Evolutionary conservation across 1,140 invertebrate species (phyloP).

Genomic region (Brachionus calyciflorus): DNA sequence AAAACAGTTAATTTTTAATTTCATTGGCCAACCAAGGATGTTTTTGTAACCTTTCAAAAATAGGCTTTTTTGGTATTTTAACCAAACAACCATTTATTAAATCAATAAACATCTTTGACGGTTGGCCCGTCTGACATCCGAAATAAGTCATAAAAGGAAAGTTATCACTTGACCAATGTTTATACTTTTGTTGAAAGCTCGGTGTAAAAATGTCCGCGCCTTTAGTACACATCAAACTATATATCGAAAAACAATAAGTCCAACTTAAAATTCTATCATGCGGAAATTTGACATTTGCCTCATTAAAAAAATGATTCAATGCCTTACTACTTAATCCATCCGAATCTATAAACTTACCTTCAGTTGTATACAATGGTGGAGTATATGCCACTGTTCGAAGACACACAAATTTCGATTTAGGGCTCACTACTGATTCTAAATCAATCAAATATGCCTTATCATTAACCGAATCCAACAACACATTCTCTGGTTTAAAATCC

Average conservation of each 20-base stretch:
- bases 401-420: conserved; percentile 37
- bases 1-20: not conserved
- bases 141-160: conserved; percentile 36
- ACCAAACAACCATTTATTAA: conserved; percentile 28
- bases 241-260: conserved; percentile 46
- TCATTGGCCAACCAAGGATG: conserved; percentile 43
- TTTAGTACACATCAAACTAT: not conserved
- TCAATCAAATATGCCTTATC: conserved; percentile 28
- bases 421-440: conserved; percentile 29
- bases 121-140: conserved; percentile 2
- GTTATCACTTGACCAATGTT: conserved; percentile 9
- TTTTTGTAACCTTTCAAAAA: conserved; percentile 26
- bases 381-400: conserved; percentile 35
- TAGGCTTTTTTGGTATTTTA: conserved; percentile 29
- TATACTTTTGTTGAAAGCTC: conserved; percentile 7
- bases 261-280: conserved; percentile 40
- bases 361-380: conserved; percentile 10
- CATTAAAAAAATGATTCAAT: not conserved
- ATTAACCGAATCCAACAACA: not conserved
- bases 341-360: not conserved
- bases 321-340: not conserved
- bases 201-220: not conserved
- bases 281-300: not conserved
- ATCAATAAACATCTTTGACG: conserved; percentile 22
- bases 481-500: conserved; percentile 42